Conservation (phyloP, 2,888 invertebrate species). For the Artemia sinica region DNA sequence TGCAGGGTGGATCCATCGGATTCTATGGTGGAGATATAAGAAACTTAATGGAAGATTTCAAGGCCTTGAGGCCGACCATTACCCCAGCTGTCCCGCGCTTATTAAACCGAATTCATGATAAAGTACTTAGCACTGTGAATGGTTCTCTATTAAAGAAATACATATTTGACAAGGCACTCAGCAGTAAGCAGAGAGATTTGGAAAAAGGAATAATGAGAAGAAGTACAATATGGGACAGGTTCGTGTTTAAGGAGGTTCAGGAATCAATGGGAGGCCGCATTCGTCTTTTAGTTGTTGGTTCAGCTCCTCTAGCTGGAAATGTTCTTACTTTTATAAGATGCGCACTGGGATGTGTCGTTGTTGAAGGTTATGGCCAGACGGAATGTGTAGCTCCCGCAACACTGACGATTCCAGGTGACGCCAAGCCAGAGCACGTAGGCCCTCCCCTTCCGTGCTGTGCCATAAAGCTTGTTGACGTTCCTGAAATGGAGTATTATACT, state of each 20-base stretch:
- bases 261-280: constrained; percentile 80
- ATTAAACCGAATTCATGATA: constrained; percentile 83
- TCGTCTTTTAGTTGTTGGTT: constrained; percentile 80
- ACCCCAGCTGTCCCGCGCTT: constrained; percentile 88
- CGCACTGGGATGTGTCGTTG: constrained; percentile 74
- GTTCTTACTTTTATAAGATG: constrained; percentile 84
- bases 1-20: constrained; percentile 72
- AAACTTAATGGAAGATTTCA: constrained; percentile 65
- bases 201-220: constrained; percentile 68
- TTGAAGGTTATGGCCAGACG: constrained; percentile 87
- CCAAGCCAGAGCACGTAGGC: constrained; percentile 54
- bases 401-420: constrained; percentile 50
- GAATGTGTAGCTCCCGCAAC: constrained; percentile 82
- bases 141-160: constrained; percentile 61
- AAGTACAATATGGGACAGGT: constrained; percentile 79
- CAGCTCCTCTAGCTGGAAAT: constrained; percentile 80
- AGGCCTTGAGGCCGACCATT: constrained; percentile 74
- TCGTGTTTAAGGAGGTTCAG: constrained; percentile 79
- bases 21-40: constrained; percentile 87
- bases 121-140: constrained; percentile 48
- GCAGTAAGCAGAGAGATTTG: constrained; percentile 69
- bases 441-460: constrained; percentile 88
- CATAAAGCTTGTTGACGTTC: constrained; percentile 87
- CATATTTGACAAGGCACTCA: constrained; percentile 69
- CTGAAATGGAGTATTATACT: constrained; percentile 91